phyloP scores from a whole-genome alignment of 1,140 invertebrate species.

The Drosophila repletoides region DNA sequence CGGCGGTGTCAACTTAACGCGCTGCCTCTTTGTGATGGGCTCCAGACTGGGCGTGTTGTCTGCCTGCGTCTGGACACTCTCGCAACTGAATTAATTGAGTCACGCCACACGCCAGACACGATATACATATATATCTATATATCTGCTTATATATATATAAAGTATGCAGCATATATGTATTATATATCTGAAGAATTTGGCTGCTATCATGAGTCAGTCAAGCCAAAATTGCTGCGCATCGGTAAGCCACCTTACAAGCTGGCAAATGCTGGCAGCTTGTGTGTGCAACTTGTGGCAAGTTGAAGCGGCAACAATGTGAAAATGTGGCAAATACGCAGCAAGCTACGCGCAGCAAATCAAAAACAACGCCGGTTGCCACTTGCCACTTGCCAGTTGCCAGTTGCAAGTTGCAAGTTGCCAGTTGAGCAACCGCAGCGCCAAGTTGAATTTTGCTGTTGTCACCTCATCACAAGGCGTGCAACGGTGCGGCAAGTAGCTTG shows the following conservation, averaged over 20 bases:
- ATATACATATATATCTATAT: neutral
- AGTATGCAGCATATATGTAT: neutral
- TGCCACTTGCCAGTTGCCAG: conserved; percentile 4
- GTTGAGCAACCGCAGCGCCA: conserved; percentile 33
- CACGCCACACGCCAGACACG: conserved; percentile 50
- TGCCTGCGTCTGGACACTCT: conserved; percentile 58
- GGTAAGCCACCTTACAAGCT: conserved; percentile 64
- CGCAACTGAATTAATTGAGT: conserved; percentile 72
- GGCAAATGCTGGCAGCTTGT: conserved; percentile 36
- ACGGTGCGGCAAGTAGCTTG: neutral
- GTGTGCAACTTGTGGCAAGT: conserved; percentile 50
- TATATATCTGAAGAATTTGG: conserved; percentile 3
- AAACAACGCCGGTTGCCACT: too few species aligned
- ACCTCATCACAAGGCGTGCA: too few species aligned
- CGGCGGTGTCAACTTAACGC: conserved; percentile 50
- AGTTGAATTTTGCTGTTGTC: conserved; percentile 36
- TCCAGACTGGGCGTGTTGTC: conserved; percentile 60
- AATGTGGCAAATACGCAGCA: conserved; percentile 66
- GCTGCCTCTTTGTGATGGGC: conserved; percentile 21
- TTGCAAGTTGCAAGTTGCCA: neutral
- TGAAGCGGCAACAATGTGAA: conserved; percentile 45
- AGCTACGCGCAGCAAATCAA: conserved; percentile 64
- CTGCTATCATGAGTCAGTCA: conserved; percentile 50
- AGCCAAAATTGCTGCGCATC: conserved; percentile 61
- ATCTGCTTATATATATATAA: neutral